Percentiles rank a stretch among this genome's conserved stretches.
Evolutionary conservation across 2,113 vertebrate species (phyloP).

Genomic region (Lepus americanus): DNA sequence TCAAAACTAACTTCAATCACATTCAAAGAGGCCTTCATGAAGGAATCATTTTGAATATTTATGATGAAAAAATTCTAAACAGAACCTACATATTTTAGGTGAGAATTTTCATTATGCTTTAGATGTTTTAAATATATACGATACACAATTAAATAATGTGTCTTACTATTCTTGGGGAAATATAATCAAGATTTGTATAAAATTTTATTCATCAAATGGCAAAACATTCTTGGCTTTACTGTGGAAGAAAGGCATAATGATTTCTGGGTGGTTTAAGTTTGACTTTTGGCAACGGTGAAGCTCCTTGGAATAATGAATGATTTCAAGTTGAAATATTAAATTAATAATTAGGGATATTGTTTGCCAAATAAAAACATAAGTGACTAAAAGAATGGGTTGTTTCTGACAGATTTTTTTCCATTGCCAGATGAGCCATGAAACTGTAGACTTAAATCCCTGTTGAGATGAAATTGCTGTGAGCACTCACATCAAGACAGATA

Average conservation of each 20-base stretch:
- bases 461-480: background rate
- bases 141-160: background rate
- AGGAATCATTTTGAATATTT: constrained; percentile 30
- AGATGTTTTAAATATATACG: constrained; percentile 43
- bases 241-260: background rate
- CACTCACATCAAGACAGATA: background rate
- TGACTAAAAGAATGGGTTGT: background rate
- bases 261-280: constrained; percentile 31
- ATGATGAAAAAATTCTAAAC: background rate
- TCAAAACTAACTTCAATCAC: background rate
- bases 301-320: background rate
- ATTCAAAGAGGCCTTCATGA: background rate
- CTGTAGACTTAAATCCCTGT: background rate
- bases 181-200: constrained; percentile 2
- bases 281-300: constrained; percentile 21
- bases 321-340: constrained; percentile 18
- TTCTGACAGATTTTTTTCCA: background rate
- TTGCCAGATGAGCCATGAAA: constrained; percentile 2
- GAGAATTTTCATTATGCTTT: constrained; percentile 20
- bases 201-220: background rate
- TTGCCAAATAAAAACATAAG: constrained; percentile 29
- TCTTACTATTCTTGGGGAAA: constrained; percentile 15
- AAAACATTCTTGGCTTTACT: constrained; percentile 30
- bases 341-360: constrained; percentile 48
- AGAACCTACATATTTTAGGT: background rate